phyloP scores from a whole-genome alignment of 2,888 invertebrate species.

The Diarsia mendica region DNA sequence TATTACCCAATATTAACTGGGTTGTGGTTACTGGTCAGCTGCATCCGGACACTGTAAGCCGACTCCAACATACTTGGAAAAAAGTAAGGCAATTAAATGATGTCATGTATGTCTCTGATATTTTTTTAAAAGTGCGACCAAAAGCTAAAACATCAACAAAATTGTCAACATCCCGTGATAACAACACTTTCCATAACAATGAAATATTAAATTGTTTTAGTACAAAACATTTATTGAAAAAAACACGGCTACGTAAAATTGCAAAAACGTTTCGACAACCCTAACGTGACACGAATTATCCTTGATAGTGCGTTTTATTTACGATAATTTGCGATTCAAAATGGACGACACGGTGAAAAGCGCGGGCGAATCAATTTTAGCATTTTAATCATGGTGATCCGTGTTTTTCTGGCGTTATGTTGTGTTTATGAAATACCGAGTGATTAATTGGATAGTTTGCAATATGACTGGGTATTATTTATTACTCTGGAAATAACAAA shows the following conservation, averaged over 20 bases:
- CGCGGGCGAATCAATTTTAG: constrained; percentile 41
- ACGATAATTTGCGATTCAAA: constrained; percentile 66
- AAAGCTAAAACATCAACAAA: background rate
- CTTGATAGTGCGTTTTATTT: constrained; percentile 65
- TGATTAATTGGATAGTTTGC: background rate
- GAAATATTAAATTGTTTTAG: background rate
- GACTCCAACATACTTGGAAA: too few species aligned
- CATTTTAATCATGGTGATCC: constrained; percentile 15
- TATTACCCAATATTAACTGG: too few species aligned
- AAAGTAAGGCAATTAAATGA: too few species aligned
- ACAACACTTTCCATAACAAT: background rate
- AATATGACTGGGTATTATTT: background rate
- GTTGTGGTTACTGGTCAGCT: too few species aligned
- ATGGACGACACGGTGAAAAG: constrained; percentile 37
- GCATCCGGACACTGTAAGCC: too few species aligned
- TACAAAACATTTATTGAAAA: background rate
- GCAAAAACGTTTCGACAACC: constrained; percentile 38
- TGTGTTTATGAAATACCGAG: background rate
- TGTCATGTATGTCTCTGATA: too few species aligned
- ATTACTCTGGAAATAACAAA: background rate
- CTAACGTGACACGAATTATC: constrained; percentile 40
- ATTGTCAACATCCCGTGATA: background rate
- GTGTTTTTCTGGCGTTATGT: background rate
- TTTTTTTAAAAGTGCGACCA: background rate
- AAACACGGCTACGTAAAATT: background rate